Evolutionary conservation across 1,140 invertebrate species (phyloP).

Genomic region (Leptoteleia sp.): DNA sequence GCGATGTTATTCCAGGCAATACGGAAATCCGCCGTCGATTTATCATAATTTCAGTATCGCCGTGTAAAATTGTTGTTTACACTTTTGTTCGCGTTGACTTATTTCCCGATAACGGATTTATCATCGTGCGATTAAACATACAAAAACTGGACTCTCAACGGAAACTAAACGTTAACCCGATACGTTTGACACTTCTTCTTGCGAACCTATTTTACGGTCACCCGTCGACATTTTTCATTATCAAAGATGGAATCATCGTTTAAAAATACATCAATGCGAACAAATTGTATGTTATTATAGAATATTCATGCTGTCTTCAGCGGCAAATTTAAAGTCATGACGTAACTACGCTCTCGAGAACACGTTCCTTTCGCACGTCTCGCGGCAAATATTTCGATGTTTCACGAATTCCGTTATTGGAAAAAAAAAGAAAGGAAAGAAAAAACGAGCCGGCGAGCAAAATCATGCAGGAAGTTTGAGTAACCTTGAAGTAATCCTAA

Average conservation of each 20-base stretch:
- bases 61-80: slow-evolving; percentile 10
- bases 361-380: slow-evolving; percentile 3
- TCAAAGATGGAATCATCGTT: slow-evolving; percentile 32
- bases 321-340: slow-evolving; percentile 45
- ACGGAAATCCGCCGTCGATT: slow-evolving; percentile 13
- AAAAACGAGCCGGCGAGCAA: too few relatives aligned
- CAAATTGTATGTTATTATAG: slow-evolving; percentile 25
- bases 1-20: slow-evolving; percentile 12
- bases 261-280: slow-evolving; percentile 43
- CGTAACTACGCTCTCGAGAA: slow-evolving; percentile 19
- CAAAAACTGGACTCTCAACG: slow-evolving; percentile 18
- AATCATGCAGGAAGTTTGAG: slow-evolving; percentile 11
- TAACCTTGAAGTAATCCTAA: slow-evolving; percentile 13
- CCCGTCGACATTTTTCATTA: slow-evolving; percentile 28
- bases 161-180: slow-evolving; percentile 21
- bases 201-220: slow-evolving; percentile 20
- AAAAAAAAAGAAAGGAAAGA: slow-evolving; percentile 2
- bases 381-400: slow-evolving; percentile 17
- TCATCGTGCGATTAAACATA: slow-evolving; percentile 4
- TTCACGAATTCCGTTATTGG: slow-evolving; percentile 20
- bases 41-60: slow-evolving; percentile 10
- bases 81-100: slow-evolving; percentile 30
- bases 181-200: slow-evolving; percentile 4
- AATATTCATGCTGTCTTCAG: slow-evolving; percentile 23
- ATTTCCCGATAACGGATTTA: slow-evolving; percentile 14